phyloP scores from a whole-genome alignment of 2,113 vertebrate genomes.

The Paradisaea rubra region DNA sequence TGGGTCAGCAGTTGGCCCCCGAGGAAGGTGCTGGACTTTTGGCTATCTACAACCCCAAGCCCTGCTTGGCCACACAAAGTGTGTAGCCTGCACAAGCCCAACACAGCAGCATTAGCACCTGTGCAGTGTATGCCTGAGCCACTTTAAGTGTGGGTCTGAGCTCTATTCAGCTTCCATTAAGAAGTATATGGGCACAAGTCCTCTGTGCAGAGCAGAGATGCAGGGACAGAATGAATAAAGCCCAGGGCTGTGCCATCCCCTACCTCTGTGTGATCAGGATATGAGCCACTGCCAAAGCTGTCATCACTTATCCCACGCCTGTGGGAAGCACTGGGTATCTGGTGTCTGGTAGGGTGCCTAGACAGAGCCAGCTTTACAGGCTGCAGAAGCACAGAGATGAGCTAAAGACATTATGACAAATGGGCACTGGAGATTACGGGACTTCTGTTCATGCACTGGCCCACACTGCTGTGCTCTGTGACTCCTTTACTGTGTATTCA shows the following conservation, averaged over 20 bases:
- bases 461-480: neutral
- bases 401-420: neutral
- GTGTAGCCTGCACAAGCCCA: neutral
- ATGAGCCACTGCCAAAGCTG: neutral
- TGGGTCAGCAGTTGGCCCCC: neutral
- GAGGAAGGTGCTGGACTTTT: neutral
- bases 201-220: neutral
- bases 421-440: neutral
- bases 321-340: neutral
- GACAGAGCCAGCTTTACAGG: neutral
- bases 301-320: neutral
- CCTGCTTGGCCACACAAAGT: neutral
- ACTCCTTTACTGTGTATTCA: neutral
- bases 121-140: neutral
- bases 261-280: neutral
- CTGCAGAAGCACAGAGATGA: neutral
- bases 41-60: neutral
- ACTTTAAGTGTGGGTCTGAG: neutral
- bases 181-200: neutral
- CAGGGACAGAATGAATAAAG: neutral
- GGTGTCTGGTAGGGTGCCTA: neutral
- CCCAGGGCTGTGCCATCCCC: neutral
- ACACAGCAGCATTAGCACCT: neutral
- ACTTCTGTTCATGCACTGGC: neutral
- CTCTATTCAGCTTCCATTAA: fast-evolving